Evolutionary conservation across 64 coral and sea anemone species (phyloP), one percentile per base, ranked within the genome.

Genomic region (Platygyra sinensis): DNA sequence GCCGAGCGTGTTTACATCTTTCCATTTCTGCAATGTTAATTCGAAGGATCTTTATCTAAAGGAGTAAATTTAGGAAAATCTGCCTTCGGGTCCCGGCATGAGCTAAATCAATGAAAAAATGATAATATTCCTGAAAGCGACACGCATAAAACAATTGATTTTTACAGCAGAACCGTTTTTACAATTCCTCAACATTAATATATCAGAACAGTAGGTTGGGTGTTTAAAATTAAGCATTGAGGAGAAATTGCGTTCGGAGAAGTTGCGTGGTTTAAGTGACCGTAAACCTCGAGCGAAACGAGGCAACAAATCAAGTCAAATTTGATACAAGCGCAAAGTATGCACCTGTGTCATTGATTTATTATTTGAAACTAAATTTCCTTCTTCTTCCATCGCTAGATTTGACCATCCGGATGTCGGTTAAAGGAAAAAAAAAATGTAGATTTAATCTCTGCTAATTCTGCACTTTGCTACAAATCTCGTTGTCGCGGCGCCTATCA

Each of bases 1-100:
- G 86, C 65, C 64, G 78, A 89, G 61, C 90, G 90, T 96, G 94
- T 96, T 93, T 92, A 96, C 87, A 87, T 86, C 61, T 94, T 89
- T 89, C 87, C 72, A 87, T 82, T 75, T 84, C 79, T 52, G 87
- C 92, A 89, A 89, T 94, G 92, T 94, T 94, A 94, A 94, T 94
- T 94, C 87, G 73, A 82, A 75, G 74, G 51, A 86, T 89, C 88
- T 94, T 94, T 89, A 89, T 94, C 92, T 78, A 74, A 83, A 82
- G 78, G 80, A 77, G 92, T 89, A 94, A 93, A 94, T 80, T 89
- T 52, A 77, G 42, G 22, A 28, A 73, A 77, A 77, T 60, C 79
- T 82, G 75, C 71, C 88, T 85, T 80, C 87, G 28, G 80, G 74
- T 74, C 72, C 75, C 76, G 87, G 69, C 74, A 78, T 84, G 52